Base-by-base conservation (phyloP, 2,888 invertebrate genomes). In the Scrobipalpa costella region DNA sequence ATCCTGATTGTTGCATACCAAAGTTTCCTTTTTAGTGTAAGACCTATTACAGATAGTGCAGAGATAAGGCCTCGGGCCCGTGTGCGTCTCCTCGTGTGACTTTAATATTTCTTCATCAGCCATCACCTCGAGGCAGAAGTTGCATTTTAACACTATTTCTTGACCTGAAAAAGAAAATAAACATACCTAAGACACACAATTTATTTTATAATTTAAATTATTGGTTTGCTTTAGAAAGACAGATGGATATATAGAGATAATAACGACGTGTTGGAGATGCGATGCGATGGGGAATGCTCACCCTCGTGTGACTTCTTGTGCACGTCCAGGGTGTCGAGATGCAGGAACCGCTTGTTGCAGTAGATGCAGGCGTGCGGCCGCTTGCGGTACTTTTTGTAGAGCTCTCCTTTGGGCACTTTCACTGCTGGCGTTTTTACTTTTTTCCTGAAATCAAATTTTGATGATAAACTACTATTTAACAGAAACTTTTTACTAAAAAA, bases 281-380 rank as follows among this genome's bases (percentile, higher is more conserved):
- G 27, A 27, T 5, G 27, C 5, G 27, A 3, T 27, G 5, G 5
- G 2, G 2, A 27, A 27, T 5, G 36, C 57, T 38, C 15, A 66
- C 67, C 88, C 7, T 79, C 79, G 71, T 90, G 90, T 0, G 74
- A 71, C 67, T 81, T 81, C 49, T 74, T 78, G 70, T 90, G 90
- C 0, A 88, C 83, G 65, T 86, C 79, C 38, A 90, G 62, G 1
- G 88, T 90, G 57, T 85, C 84, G 3, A 80, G 59, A 61, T 90
- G 90, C 0, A 90, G 71, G 71, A 90, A 90, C 27, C 83, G 76
- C 63, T 89, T 85, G 57, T 85, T 80, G 63, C 90, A 90, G 66
- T 76, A 90, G 61, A 84, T 83, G 67, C 90, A 90, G 0, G 83
- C 73, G 70, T 86, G 85, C 0, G 84, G 84, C 3, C 90, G 67